Conservation (phyloP, 1,140 invertebrate genomes). For the Eufriesea mexicana region DNA sequence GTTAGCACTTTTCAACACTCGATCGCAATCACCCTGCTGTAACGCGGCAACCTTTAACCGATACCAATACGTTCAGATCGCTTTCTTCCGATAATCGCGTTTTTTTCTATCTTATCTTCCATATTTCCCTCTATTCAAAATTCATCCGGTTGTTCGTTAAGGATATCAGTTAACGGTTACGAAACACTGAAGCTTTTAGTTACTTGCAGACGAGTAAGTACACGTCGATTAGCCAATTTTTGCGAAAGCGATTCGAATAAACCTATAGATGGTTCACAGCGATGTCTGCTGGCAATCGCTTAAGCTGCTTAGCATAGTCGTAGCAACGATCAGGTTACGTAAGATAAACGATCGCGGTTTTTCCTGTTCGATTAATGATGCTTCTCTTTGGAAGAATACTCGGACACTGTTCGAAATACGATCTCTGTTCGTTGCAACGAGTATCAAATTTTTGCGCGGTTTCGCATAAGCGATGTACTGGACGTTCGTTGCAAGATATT, state of each 20-base stretch:
- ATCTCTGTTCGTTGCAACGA: conserved; percentile 35
- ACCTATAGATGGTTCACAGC: too few species aligned
- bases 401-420: neutral
- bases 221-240: neutral
- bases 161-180: conserved; percentile 23
- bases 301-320: conserved; percentile 22
- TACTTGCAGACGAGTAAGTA: neutral
- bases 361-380: too few species aligned
- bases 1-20: too few species aligned
- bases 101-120: neutral
- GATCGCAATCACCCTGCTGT: neutral
- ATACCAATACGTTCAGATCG: conserved; percentile 7
- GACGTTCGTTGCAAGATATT: conserved; percentile 3
- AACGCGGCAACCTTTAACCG: conserved; percentile 30
- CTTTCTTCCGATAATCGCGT: neutral
- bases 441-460: neutral
- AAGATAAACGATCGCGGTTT: too few species aligned
- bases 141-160: neutral
- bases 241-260: conserved; percentile 8
- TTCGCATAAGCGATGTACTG: neutral
- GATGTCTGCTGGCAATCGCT: conserved; percentile 3
- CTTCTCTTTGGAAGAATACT: too few species aligned
- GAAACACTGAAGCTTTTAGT: neutral
- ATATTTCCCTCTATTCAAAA: neutral
- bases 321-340: conserved; percentile 48